Evolutionary conservation across 30 jellyfish, hydroid and myxozoan species (phyloP), one percentile per base, ranked within the genome.

Genomic region (Phacellophora camtschatica): DNA sequence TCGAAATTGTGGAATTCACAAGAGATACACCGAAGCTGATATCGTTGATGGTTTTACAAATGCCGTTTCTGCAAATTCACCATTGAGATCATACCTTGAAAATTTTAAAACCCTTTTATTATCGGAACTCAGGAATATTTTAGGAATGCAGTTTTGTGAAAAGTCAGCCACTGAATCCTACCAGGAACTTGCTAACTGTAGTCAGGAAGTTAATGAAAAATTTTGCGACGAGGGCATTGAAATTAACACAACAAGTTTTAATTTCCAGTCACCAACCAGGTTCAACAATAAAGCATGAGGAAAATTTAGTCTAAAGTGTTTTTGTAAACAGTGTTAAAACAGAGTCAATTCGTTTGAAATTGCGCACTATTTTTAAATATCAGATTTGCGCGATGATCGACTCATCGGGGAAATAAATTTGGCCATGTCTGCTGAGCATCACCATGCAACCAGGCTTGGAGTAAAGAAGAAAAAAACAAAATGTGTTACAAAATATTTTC

Each of bases 51-150:
- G 84, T 12, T 77, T 71, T 1, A 71, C 45, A 12, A 23, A 71
- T 32, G 84, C 84, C n/a, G 63, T 71, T 9, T 71, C 84, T 35
- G 77, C 84, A 8, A 28, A 42, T 48, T 45, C 45, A 46, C 84
- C 42, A 33, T 37, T 71, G 15, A 41, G 37, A 46, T 12, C 84
- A 39, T 41, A 71, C 45, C 24, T 71, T 9, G 84, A 71, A 5
- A 71, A 77, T 29, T 39, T 32, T 0, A 66, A 28, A 42, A n/a
- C 62, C 15, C 69, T 66, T 12, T 29, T 32, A 36, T 36, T 66
- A 36, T 5, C n/a, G 18, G 81, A 66, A 36, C 65, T 66, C 15
- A 66, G 81, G 62, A 66, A 66, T n/a, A 35, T 66, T 42, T 66
- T 66, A 69, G 20, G 65, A 42, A 66, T 69, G 31, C 81, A 66